Evolutionary conservation across 2,113 vertebrate species (phyloP).

Genomic region (Meles meles): DNA sequence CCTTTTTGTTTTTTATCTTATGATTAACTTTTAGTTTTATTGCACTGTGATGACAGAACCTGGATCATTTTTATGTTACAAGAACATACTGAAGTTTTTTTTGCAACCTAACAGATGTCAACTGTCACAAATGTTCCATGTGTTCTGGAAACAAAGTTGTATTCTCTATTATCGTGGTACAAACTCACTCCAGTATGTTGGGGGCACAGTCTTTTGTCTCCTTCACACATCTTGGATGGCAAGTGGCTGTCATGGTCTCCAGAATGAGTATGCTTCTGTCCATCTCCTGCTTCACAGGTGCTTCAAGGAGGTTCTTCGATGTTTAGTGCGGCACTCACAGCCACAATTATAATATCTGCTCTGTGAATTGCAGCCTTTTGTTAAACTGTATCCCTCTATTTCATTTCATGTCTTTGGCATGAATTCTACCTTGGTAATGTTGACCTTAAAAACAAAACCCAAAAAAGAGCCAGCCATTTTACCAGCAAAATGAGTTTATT

Average conservation of each 20-base stretch:
- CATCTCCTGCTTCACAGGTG: not conserved
- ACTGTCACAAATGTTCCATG: not conserved
- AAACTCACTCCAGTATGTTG: not conserved
- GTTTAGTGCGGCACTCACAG: rapidly evolving
- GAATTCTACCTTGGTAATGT: not conserved
- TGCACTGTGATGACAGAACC: not conserved
- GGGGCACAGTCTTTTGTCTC: not conserved
- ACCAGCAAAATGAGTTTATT: not conserved
- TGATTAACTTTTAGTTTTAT: not conserved
- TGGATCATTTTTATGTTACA: not conserved
- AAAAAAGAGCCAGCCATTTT: not conserved
- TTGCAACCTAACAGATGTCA: constrained; percentile 3
- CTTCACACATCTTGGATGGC: not conserved
- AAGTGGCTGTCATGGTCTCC: not conserved
- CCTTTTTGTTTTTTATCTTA: not conserved
- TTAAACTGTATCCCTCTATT: not conserved
- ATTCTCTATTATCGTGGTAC: not conserved
- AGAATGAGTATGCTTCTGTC: not conserved
- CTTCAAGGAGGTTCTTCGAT: no score
- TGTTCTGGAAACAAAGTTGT: not conserved
- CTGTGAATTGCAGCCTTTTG: not conserved
- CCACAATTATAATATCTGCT: not conserved
- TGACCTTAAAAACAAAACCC: not conserved
- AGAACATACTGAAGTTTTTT: not conserved
- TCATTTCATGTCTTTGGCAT: not conserved